A percentile compares a stretch with the other conserved stretches of the same genome.
phyloP scores from a whole-genome alignment of 2,797 vertebrate genomes.

The Arremon aurantiirostris region DNA sequence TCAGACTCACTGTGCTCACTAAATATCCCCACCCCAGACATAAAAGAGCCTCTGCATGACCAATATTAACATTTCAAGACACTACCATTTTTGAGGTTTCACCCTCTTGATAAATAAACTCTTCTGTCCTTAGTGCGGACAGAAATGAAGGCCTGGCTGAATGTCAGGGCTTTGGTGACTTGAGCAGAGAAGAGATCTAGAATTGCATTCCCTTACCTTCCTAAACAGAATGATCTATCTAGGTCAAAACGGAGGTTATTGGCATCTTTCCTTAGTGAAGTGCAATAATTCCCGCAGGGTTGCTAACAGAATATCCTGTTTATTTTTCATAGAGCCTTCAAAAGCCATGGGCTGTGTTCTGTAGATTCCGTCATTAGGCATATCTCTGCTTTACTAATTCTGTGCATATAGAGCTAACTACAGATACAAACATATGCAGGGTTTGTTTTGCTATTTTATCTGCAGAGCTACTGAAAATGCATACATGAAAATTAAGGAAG shows the following conservation, averaged over 20 bases:
- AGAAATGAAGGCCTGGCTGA: slow-evolving; percentile 9
- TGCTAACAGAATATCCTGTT: slow-evolving; percentile 62
- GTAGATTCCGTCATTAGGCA: slow-evolving; percentile 7
- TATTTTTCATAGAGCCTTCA: slow-evolving; percentile 50
- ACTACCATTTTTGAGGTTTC: background rate
- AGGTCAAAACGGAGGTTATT: slow-evolving; percentile 64
- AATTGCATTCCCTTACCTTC: slow-evolving; percentile 33
- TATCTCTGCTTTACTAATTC: slow-evolving; percentile 33
- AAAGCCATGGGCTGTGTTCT: slow-evolving; percentile 25
- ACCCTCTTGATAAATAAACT: background rate
- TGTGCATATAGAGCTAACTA: background rate
- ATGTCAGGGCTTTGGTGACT: slow-evolving; percentile 26
- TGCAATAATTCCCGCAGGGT: slow-evolving; percentile 61
- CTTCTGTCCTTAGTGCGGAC: background rate
- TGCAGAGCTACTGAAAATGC: slow-evolving; percentile 23
- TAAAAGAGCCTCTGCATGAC: background rate
- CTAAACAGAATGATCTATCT: slow-evolving; percentile 53
- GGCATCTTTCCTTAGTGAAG: slow-evolving; percentile 59
- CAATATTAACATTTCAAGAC: background rate
- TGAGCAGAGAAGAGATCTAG: slow-evolving; percentile 20
- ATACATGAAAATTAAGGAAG: background rate
- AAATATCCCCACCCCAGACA: background rate
- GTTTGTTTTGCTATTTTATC: background rate
- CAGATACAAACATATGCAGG: background rate
- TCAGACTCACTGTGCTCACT: background rate